Evolutionary conservation across 2,888 invertebrate genomes (phyloP), one percentile per base, ranked within the genome.

Genomic region (Conchocele bisecta): DNA sequence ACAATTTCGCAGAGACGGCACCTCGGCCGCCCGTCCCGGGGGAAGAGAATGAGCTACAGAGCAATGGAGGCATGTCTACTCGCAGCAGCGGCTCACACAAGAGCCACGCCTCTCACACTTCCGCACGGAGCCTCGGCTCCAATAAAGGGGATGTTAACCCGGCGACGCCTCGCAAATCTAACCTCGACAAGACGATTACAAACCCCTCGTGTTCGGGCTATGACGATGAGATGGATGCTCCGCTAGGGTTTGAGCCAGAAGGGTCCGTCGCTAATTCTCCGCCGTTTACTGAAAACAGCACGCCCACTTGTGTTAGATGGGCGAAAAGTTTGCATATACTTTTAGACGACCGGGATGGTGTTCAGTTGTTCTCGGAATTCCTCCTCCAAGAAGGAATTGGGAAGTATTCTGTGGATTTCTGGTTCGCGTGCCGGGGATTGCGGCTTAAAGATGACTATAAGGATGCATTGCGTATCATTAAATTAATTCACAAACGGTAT

Each of bases 321-420:
- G 96, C 97, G 50, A 94, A 95, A 84, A 95, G 95, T 86, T 93
- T 98, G 87, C 95, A 95, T 90, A 94, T 94, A 88, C 93, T 98
- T 83, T 94, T 98, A 85, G 95, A 95, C 46, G 98, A 98, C 92
- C 94, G 95, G 81, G 96, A 97, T 91, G 98, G 98, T 72, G 96
- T 97, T 83, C 94, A 95, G 73, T 93, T 97, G 89, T 98, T 97
- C 93, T 95, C 95, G 91, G 80, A 86, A 61, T 92, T 89, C 79
- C 85, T 92, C 24, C 85, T 86, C 15, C 84, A 88, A 68, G 91
- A 92, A 77, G 83, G 83, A 13, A 86, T 87, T 24, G 88, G 88
- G 35, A 81, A 86, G 13, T 83, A 85, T 60, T 81, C 84, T 29
- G 75, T 90, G 15, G 88, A 91, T 61, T 98, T 98, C 93, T 97